Evolutionary conservation across 2,113 vertebrate species (phyloP).

Genomic region (Hyperopisus bebe): DNA sequence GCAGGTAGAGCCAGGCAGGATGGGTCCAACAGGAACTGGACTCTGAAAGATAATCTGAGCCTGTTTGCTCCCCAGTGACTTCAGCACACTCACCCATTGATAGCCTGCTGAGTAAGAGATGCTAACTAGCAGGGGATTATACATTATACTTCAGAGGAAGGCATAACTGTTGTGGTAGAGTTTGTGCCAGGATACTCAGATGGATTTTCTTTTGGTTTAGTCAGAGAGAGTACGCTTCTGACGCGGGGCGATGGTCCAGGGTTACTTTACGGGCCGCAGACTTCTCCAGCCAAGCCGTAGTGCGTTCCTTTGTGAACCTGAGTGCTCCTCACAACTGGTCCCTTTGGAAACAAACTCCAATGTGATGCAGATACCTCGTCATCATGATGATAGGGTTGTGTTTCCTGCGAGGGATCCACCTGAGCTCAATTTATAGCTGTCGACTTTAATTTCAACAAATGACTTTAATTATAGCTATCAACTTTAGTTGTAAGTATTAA

Average conservation of each 20-base stretch:
- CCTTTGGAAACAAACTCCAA: slow-evolving; percentile 65
- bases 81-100: not conserved
- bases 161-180: not conserved
- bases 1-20: not conserved
- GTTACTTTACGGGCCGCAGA: not conserved
- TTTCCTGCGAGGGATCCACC: slow-evolving; percentile 63
- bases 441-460: slow-evolving; percentile 30
- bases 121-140: not conserved
- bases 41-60: not conserved
- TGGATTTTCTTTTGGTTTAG: not conserved
- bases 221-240: not conserved
- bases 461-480: not conserved
- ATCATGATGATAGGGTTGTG: slow-evolving; percentile 63
- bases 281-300: not conserved
- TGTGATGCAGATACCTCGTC: slow-evolving; percentile 64
- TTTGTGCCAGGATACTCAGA: not conserved
- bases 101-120: not conserved
- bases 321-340: slow-evolving; percentile 68
- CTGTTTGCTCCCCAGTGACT: not conserved
- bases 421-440: slow-evolving; percentile 71
- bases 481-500: not conserved
- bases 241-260: not conserved
- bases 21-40: not conserved
- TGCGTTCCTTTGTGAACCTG: slow-evolving; percentile 42
- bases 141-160: not conserved